These are phyloP conservation scores for Limnothrissa miodon DNA, from an alignment of 2,113 vertebrate species.

Conservation along the genomic window DNA sequence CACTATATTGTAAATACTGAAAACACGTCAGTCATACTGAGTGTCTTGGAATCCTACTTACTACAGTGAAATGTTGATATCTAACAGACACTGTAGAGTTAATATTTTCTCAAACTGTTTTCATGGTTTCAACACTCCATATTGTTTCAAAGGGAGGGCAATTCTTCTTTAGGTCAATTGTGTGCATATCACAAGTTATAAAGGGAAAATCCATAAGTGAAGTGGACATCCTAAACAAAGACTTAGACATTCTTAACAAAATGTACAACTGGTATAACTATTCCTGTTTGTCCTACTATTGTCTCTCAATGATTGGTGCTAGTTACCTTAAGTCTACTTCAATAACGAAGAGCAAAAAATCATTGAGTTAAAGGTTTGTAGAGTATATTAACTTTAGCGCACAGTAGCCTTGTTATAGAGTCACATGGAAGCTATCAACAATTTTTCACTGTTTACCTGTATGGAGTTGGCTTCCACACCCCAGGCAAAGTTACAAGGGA, in stretches of 20 bases:
- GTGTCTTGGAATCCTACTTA: neutral
- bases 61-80: neutral
- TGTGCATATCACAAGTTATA: neutral
- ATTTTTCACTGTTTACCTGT: conserved; percentile 72
- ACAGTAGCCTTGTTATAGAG: neutral
- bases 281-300: neutral
- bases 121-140: neutral
- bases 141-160: neutral
- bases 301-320: too few species aligned
- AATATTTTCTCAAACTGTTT: conserved; percentile 36
- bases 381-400: neutral
- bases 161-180: neutral
- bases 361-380: too few species aligned
- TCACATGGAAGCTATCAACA: neutral
- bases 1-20: neutral
- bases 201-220: neutral
- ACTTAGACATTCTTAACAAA: neutral
- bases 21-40: neutral
- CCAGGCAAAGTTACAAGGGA: conserved; percentile 92
- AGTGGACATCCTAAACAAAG: neutral
- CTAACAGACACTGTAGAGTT: too few species aligned
- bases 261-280: neutral
- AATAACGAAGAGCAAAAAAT: neutral
- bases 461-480: conserved; percentile 87
- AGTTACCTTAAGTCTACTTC: neutral